Evolutionary conservation across 2,888 invertebrate species (phyloP).

Genomic region (Lasioglossum leucozonium): DNA sequence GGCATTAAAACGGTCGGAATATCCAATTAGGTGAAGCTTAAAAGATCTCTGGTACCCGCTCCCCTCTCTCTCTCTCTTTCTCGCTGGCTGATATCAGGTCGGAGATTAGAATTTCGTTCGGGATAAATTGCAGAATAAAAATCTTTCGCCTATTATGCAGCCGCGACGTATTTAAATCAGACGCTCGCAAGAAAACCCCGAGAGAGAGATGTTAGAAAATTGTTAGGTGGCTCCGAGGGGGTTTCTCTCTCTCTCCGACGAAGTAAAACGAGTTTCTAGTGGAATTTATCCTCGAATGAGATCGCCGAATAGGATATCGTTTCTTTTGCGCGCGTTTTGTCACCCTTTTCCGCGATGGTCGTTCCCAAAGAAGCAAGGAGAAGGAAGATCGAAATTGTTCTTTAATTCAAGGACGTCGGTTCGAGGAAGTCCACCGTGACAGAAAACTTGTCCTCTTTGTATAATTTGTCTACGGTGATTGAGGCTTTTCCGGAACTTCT

Average conservation of each 20-base stretch:
- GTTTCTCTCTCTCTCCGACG: not conserved
- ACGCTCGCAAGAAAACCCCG: not conserved
- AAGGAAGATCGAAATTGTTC: conserved; percentile 1
- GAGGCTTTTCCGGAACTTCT: conserved; percentile 25
- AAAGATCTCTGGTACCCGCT: conserved; percentile 32
- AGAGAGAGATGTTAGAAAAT: not conserved
- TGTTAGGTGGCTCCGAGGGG: not conserved
- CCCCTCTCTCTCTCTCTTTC: not conserved
- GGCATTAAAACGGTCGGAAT: conserved; percentile 53
- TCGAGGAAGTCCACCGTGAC: conserved; percentile 12
- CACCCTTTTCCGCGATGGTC: not conserved
- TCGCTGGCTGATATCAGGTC: conserved; percentile 8
- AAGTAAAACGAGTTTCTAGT: not conserved
- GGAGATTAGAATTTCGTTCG: conserved; percentile 36
- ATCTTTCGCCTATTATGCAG: conserved; percentile 20
- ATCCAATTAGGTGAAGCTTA: conserved; percentile 57
- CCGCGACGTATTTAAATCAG: not conserved
- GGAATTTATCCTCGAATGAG: not conserved
- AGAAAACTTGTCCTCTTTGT: not conserved
- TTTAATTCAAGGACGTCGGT: conserved; percentile 24
- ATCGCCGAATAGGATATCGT: not conserved
- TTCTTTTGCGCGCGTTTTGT: not conserved
- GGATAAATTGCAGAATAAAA: conserved; percentile 46
- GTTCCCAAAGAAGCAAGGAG: not conserved
- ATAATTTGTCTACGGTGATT: conserved; percentile 11